Conservation (phyloP, 2,888 invertebrate species). For the Toxonevra muliebris region DNA sequence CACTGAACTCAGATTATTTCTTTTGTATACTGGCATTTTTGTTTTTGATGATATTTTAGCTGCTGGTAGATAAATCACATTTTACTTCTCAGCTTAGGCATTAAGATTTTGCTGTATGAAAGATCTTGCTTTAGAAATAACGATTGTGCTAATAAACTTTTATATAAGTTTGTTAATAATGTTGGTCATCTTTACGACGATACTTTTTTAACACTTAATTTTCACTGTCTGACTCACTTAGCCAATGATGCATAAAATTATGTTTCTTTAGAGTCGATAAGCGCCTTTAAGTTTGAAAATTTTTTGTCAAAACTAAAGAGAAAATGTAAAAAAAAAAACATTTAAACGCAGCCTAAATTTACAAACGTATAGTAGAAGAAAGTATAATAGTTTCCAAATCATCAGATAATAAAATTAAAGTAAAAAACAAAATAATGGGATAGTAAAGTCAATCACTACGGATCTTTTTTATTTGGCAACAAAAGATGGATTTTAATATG, state of each 20-base stretch:
- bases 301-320: too few relatives aligned
- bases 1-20: slow-evolving; percentile 32
- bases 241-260: background rate
- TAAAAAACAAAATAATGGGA: too few relatives aligned
- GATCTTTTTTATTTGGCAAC: too few relatives aligned
- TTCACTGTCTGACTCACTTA: background rate
- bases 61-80: slow-evolving; percentile 25
- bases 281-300: background rate
- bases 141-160: slow-evolving; percentile 22
- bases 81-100: slow-evolving; percentile 26
- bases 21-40: too few relatives aligned
- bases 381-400: too few relatives aligned
- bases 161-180: slow-evolving; percentile 8
- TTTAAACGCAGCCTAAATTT: too few relatives aligned
- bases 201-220: background rate
- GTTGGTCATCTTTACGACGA: background rate
- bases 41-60: slow-evolving; percentile 27
- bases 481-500: too few relatives aligned
- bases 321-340: too few relatives aligned
- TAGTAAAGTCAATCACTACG: too few relatives aligned
- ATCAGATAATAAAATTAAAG: too few relatives aligned
- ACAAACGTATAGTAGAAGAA: too few relatives aligned
- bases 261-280: background rate
- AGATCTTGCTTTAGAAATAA: too few relatives aligned
- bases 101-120: slow-evolving; percentile 23